Evolutionary conservation across 2,888 invertebrate genomes (phyloP).

Genomic region (Galerucella pusilla): DNA sequence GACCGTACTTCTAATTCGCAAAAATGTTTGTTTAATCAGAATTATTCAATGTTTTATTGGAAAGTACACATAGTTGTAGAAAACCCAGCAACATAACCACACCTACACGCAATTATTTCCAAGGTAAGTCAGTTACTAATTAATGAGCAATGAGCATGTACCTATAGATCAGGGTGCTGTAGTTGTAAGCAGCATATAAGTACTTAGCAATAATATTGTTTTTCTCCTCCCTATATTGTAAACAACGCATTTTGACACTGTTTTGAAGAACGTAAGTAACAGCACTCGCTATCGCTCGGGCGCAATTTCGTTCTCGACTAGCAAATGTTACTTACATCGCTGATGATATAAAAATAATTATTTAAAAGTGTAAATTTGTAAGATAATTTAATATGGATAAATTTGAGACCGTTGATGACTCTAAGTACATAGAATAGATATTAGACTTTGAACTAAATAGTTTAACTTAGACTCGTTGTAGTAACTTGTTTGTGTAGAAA

Average conservation of each 20-base stretch:
- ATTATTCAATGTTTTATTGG: conserved; percentile 20
- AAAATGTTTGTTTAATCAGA: too few species aligned
- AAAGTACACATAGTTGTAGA: conserved; percentile 7
- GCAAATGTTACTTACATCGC: too few species aligned
- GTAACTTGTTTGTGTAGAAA: not conserved
- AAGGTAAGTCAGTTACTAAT: conserved; percentile 25
- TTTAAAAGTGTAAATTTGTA: not conserved
- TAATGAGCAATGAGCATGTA: conserved; percentile 14
- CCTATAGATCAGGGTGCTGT: not conserved
- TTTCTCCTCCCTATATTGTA: not conserved
- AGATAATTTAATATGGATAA: not conserved
- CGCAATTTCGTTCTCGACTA: too few species aligned
- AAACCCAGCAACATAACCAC: conserved; percentile 6
- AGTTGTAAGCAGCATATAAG: not conserved
- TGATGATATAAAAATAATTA: too few species aligned
- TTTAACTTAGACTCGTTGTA: not conserved
- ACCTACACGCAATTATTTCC: conserved; percentile 24
- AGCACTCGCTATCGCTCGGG: too few species aligned
- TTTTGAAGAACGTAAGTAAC: too few species aligned
- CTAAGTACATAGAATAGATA: not conserved
- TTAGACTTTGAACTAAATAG: not conserved
- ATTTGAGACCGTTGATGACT: not conserved
- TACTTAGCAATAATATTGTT: not conserved
- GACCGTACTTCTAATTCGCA: too few species aligned
- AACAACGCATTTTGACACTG: too few species aligned